Evolutionary conservation across 2,888 invertebrate genomes (phyloP).

Genomic region (Spodoptera picta): DNA sequence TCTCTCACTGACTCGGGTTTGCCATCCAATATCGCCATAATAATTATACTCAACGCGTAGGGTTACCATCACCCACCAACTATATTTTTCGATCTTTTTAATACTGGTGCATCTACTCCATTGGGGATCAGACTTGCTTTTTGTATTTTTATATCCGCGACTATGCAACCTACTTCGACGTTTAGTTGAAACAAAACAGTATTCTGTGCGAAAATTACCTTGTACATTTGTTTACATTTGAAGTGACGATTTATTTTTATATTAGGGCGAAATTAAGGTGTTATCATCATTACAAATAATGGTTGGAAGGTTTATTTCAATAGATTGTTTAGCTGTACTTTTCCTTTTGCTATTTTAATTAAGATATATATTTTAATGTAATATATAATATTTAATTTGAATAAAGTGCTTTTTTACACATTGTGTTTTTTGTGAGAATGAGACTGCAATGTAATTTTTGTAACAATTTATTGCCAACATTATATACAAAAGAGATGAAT

Average conservation of each 20-base stretch:
- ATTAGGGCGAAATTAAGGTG: constrained; percentile 80
- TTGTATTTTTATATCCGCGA: constrained; percentile 87
- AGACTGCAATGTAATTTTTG: constrained; percentile 31
- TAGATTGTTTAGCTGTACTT: constrained; percentile 86
- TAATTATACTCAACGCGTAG: constrained; percentile 39
- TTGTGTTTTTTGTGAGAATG: constrained; percentile 49
- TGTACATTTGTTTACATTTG: constrained; percentile 78
- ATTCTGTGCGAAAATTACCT: constrained; percentile 77
- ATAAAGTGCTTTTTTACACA: constrained; percentile 87
- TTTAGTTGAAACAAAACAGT: constrained; percentile 76
- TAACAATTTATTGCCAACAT: constrained; percentile 78
- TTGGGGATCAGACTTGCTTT: constrained; percentile 82
- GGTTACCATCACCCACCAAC: constrained; percentile 64
- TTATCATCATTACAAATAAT: constrained; percentile 74
- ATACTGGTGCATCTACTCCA: constrained; percentile 75
- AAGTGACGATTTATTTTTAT: constrained; percentile 73
- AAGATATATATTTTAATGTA: constrained; percentile 88
- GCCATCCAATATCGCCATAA: constrained; percentile 40
- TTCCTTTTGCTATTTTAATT: constrained; percentile 86
- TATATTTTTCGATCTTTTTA: constrained; percentile 82
- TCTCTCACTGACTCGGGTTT: constrained; percentile 44
- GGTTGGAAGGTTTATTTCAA: constrained; percentile 85
- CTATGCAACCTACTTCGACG: constrained; percentile 70
- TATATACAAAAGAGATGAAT: constrained; percentile 71
- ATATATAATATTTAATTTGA: constrained; percentile 89